Evolutionary conservation across 2,888 invertebrate genomes (phyloP).

Genomic region (Eupelmus urozonus): DNA sequence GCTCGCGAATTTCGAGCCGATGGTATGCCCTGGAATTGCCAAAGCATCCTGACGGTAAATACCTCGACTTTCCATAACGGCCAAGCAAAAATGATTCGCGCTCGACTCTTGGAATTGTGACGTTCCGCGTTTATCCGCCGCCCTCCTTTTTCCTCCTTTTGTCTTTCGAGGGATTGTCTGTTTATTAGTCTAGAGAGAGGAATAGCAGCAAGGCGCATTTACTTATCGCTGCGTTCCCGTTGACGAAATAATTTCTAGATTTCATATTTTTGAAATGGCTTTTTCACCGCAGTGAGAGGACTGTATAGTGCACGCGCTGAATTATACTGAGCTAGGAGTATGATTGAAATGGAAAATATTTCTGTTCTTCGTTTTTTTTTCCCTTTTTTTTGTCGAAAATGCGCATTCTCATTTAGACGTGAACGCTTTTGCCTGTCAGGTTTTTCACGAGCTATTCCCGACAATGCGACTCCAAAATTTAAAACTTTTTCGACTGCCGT

Average conservation of each 20-base stretch:
- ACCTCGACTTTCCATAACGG: slow-evolving; percentile 30
- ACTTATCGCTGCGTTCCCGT: background rate
- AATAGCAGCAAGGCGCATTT: background rate
- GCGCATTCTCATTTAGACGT: no score
- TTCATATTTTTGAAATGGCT: slow-evolving; percentile 9
- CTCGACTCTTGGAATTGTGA: background rate
- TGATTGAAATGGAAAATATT: slow-evolving; percentile 6
- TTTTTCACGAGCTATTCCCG: background rate
- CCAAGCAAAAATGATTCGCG: slow-evolving; percentile 46
- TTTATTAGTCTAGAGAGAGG: background rate
- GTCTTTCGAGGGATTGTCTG: background rate
- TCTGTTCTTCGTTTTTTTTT: background rate
- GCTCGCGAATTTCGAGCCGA: slow-evolving; percentile 18
- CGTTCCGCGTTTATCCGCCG: background rate
- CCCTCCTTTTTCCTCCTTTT: background rate
- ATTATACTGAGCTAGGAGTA: background rate
- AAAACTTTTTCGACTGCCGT: no score
- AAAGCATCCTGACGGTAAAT: slow-evolving; percentile 55
- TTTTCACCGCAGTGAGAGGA: background rate
- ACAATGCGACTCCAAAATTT: no score
- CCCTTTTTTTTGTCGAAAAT: background rate
- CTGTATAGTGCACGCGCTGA: background rate
- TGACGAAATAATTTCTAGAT: background rate
- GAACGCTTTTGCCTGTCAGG: background rate
- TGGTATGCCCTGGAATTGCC: slow-evolving; percentile 47